Evolutionary conservation across 53 echinoderm and acorn worm genomes (phyloP).

Genomic region (Holothuria scabra): DNA sequence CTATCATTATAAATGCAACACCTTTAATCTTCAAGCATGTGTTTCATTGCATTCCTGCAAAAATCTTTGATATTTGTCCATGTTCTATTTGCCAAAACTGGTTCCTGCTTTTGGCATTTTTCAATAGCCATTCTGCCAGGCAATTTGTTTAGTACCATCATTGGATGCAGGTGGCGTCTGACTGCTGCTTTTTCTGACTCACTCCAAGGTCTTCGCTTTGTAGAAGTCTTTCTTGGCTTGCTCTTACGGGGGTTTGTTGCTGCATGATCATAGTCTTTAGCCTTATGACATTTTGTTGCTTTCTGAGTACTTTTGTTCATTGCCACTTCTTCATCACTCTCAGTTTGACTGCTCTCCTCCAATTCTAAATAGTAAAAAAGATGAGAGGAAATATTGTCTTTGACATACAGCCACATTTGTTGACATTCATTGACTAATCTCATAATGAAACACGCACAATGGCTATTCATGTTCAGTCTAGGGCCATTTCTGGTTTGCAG

Average conservation of each 20-base stretch:
- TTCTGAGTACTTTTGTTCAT: not conserved
- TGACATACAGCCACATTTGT: too few relatives aligned
- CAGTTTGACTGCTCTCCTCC: too few relatives aligned
- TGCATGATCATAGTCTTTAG: not conserved
- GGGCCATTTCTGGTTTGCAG: too few relatives aligned
- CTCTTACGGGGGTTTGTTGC: not conserved
- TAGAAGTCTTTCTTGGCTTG: not conserved
- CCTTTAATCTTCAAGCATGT: not conserved
- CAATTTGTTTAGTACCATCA: not conserved
- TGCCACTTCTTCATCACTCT: too few relatives aligned
- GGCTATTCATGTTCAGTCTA: too few relatives aligned
- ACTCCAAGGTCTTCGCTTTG: not conserved
- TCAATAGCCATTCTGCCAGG: slow-evolving; percentile 8
- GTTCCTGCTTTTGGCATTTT: not conserved
- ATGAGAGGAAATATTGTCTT: too few relatives aligned
- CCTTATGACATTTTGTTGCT: not conserved
- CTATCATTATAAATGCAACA: too few relatives aligned
- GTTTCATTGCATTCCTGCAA: slow-evolving; percentile 2
- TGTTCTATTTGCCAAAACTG: not conserved
- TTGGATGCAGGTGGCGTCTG: not conserved
- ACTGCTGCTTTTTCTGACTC: not conserved
- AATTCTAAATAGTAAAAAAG: too few relatives aligned
- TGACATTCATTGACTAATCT: too few relatives aligned
- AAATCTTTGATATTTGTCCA: slow-evolving; percentile 13
- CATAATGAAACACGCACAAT: too few relatives aligned